These are phyloP conservation scores for Solea solea DNA, from an alignment of 2,113 vertebrate genomes.

Conservation along the genomic window DNA sequence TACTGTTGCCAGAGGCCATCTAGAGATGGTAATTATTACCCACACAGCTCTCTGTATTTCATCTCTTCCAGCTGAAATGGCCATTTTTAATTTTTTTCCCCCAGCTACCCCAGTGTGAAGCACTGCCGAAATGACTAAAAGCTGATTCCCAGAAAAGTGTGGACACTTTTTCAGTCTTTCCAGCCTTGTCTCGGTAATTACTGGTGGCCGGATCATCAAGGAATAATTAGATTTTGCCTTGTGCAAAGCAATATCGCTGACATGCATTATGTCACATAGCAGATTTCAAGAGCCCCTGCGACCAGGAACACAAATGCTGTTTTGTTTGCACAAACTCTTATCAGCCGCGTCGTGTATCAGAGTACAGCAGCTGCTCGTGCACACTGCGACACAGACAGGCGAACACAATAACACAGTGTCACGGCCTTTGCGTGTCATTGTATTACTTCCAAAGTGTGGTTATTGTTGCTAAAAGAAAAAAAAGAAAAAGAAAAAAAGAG, in stretches of 20 bases:
- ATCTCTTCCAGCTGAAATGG: conserved; percentile 43
- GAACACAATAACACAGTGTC: not conserved
- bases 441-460: no score
- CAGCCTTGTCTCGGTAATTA: conserved; percentile 30
- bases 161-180: conserved; percentile 24
- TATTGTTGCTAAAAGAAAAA: no score
- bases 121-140: conserved; percentile 38
- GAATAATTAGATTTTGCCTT: conserved; percentile 47
- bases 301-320: conserved; percentile 7
- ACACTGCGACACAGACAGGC: not conserved
- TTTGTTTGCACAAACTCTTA: not conserved
- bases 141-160: conserved; percentile 23
- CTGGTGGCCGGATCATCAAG: conserved; percentile 18
- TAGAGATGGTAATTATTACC: conserved; percentile 64
- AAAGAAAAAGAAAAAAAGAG: no score
- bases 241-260: conserved; percentile 35
- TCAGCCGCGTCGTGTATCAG: conserved; percentile 9
- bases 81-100: conserved; percentile 43
- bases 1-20: conserved; percentile 59
- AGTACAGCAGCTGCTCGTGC: not conserved
- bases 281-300: conserved; percentile 7
- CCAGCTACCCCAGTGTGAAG: conserved; percentile 22
- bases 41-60: conserved; percentile 45
- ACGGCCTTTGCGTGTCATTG: conserved; percentile 18
- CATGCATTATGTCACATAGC: conserved; percentile 8